phyloP scores from a whole-genome alignment of 2,797 vertebrate species.

The Gallinago solitaria region DNA sequence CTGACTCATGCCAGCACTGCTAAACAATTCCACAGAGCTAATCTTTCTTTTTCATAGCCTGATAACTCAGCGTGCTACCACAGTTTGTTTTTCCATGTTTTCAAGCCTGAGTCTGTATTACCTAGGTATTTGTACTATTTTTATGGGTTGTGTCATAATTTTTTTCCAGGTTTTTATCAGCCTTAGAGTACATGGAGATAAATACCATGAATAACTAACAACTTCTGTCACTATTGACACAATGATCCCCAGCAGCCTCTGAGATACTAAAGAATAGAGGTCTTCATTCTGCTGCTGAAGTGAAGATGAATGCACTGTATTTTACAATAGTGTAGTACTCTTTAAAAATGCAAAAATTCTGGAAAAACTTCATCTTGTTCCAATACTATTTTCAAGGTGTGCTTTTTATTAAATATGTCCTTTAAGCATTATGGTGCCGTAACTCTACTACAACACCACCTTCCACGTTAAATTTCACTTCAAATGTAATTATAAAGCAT shows the following conservation, averaged over 20 bases:
- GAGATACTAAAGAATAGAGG: not conserved
- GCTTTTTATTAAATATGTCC: not conserved
- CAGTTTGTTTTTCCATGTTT: not conserved
- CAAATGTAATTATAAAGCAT: not conserved
- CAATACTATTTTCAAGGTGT: not conserved
- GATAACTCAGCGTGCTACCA: slow-evolving; percentile 37
- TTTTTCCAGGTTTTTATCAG: not conserved
- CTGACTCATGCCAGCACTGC: slow-evolving; percentile 33
- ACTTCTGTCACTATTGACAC: not conserved
- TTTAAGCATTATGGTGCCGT: not conserved
- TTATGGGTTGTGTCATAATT: not conserved
- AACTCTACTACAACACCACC: not conserved
- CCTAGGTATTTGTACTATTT: not conserved
- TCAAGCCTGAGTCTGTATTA: not conserved
- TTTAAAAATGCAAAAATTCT: not conserved
- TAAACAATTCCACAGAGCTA: slow-evolving; percentile 22
- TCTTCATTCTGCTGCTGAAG: not conserved
- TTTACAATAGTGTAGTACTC: not conserved
- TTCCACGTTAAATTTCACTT: not conserved
- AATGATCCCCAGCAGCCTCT: not conserved
- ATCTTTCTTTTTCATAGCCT: slow-evolving; percentile 34
- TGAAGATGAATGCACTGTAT: not conserved
- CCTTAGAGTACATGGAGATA: not conserved
- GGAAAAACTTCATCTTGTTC: not conserved
- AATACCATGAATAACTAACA: not conserved